phyloP scores from a whole-genome alignment of 30 jellyfish, hydroid and myxozoan genomes.

The Aurelia coerulea region DNA sequence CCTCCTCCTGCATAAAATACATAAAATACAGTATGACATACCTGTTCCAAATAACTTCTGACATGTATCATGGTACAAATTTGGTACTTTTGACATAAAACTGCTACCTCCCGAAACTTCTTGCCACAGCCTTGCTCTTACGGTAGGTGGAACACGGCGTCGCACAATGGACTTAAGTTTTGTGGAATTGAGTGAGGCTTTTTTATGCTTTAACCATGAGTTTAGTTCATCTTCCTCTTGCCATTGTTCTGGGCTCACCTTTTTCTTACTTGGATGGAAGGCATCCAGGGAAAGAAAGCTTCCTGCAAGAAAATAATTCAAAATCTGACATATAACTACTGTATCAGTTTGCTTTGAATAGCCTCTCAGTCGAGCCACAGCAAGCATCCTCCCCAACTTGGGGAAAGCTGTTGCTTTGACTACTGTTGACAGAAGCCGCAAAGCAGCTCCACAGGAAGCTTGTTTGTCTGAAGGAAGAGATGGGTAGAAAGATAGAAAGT shows the following conservation, averaged over 20 bases:
- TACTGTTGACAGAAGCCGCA: no score
- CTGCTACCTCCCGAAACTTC: constrained; percentile 84
- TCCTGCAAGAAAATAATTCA: background rate
- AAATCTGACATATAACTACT: background rate
- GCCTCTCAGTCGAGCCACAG: no score
- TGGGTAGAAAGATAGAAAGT: no score
- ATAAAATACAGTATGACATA: no score
- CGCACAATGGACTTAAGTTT: constrained; percentile 73
- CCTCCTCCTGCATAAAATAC: no score
- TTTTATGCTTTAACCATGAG: constrained; percentile 47
- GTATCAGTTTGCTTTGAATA: background rate
- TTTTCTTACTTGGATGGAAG: constrained; percentile 20
- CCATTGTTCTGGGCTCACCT: constrained; percentile 51
- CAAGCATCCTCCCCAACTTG: no score
- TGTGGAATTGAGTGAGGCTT: constrained; percentile 44
- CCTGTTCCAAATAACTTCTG: constrained; percentile 81
- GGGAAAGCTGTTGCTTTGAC: no score
- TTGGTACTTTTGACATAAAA: constrained; percentile 76
- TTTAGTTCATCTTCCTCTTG: constrained; percentile 44
- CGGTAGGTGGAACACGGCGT: constrained; percentile 61
- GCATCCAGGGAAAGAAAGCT: constrained; percentile 54
- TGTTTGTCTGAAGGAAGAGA: no score
- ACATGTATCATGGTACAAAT: constrained; percentile 77
- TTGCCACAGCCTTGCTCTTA: constrained; percentile 81
- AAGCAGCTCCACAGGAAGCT: no score